phyloP scores from a whole-genome alignment of 2,113 vertebrate species.

The Passer montanus region DNA sequence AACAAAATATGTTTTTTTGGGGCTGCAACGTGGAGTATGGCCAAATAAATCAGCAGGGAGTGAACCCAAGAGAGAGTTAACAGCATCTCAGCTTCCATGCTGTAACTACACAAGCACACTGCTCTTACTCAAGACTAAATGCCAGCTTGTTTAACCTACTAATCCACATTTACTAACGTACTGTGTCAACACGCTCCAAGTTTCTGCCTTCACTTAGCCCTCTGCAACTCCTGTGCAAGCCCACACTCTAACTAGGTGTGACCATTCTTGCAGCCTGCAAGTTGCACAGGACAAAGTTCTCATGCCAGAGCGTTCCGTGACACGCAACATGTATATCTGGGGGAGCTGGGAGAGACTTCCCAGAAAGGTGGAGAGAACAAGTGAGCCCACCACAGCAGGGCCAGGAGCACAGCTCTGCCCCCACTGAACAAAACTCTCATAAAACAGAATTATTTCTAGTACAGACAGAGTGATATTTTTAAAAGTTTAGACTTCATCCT shows the following conservation, averaged over 20 bases:
- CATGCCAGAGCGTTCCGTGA: fast-evolving
- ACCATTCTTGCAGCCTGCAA: background rate
- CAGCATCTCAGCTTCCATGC: background rate
- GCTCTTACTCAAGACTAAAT: background rate
- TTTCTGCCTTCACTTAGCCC: background rate
- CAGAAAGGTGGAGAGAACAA: background rate
- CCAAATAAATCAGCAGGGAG: background rate
- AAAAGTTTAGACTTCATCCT: background rate
- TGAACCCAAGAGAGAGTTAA: background rate
- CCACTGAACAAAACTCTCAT: background rate
- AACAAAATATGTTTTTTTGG: background rate
- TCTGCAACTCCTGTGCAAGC: background rate
- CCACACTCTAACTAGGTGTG: background rate
- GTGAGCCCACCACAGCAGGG: background rate
- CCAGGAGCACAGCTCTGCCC: background rate
- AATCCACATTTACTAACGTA: slow-evolving; percentile 8
- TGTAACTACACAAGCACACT: background rate
- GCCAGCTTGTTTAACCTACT: slow-evolving; percentile 16
- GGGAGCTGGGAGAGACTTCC: background rate
- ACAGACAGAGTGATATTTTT: background rate
- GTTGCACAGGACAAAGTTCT: background rate
- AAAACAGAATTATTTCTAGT: background rate
- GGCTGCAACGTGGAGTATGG: fast-evolving
- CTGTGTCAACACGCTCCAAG: background rate
- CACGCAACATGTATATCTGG: fast-evolving